phyloP scores from a whole-genome alignment of 2,113 vertebrate genomes.

The Peromyscus leucopus region DNA sequence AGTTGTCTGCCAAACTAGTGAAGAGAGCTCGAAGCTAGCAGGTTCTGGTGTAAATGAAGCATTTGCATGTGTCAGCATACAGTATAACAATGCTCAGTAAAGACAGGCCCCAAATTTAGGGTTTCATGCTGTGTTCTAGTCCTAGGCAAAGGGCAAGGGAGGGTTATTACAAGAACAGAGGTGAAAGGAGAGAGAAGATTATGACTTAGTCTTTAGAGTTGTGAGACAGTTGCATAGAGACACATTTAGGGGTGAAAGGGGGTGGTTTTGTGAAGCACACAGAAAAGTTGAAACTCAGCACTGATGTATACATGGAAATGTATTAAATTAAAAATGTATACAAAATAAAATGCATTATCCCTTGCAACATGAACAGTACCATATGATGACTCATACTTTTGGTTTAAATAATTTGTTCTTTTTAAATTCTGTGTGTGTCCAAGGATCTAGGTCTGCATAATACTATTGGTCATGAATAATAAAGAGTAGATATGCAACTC shows the following conservation, averaged over 20 bases:
- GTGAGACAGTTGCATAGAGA: conserved; percentile 38
- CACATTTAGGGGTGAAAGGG: conserved; percentile 23
- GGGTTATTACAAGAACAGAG: background rate
- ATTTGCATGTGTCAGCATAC: background rate
- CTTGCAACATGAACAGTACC: conserved; percentile 69
- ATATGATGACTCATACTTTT: conserved; percentile 70
- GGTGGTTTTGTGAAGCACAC: conserved; percentile 36
- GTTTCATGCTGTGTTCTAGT: background rate
- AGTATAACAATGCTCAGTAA: background rate
- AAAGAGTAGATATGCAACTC: conserved; percentile 63
- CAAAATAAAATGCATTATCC: conserved; percentile 78
- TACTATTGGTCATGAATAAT: conserved; percentile 43
- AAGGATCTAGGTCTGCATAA: conserved; percentile 69
- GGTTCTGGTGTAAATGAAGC: background rate
- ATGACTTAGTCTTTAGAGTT: conserved; percentile 38
- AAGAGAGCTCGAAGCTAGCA: background rate
- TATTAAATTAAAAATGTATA: conserved; percentile 74
- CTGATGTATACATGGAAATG: conserved; percentile 55
- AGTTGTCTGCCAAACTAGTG: background rate
- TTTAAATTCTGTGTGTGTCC: conserved; percentile 67
- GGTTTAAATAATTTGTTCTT: conserved; percentile 77
- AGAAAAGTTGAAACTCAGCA: conserved; percentile 69
- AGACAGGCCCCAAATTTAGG: background rate
- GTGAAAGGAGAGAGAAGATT: background rate
- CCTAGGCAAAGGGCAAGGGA: background rate